A percentile compares a stretch with the other conserved stretches of the same genome.
These are phyloP conservation scores for Typhlomys cinereus DNA, from an alignment of 2,113 vertebrate genomes.

Conservation along the genomic window DNA sequence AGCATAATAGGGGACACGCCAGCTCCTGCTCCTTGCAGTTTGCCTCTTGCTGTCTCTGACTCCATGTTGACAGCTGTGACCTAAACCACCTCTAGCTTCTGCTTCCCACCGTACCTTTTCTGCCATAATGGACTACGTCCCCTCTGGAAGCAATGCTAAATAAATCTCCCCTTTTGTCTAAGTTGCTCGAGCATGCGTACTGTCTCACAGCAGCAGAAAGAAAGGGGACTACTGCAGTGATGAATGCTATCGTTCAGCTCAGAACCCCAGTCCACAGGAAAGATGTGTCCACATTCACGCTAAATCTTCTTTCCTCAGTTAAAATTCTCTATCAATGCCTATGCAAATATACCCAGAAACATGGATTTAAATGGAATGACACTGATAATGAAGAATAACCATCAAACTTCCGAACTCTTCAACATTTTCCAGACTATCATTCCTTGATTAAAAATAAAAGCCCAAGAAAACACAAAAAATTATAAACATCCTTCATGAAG, in stretches of 20 bases:
- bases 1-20: too few relatives aligned
- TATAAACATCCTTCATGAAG: neutral
- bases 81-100: too few relatives aligned
- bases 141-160: too few relatives aligned
- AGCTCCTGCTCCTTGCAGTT: too few relatives aligned
- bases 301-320: neutral
- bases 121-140: too few relatives aligned
- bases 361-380: neutral
- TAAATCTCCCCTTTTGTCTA: too few relatives aligned
- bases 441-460: constrained; percentile 20
- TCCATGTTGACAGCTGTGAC: too few relatives aligned
- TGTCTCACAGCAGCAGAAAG: too few relatives aligned
- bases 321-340: neutral
- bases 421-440: neutral
- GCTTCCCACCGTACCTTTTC: too few relatives aligned
- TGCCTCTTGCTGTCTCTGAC: too few relatives aligned
- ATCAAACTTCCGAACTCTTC: neutral
- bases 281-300: neutral
- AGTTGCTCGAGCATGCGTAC: too few relatives aligned
- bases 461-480: neutral
- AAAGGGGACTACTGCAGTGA: too few relatives aligned
- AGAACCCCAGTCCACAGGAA: neutral
- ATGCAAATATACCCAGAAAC: neutral
- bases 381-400: neutral
- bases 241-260: neutral